Evolutionary conservation across 2,797 vertebrate genomes (phyloP).

Genomic region (Ibycter americanus): DNA sequence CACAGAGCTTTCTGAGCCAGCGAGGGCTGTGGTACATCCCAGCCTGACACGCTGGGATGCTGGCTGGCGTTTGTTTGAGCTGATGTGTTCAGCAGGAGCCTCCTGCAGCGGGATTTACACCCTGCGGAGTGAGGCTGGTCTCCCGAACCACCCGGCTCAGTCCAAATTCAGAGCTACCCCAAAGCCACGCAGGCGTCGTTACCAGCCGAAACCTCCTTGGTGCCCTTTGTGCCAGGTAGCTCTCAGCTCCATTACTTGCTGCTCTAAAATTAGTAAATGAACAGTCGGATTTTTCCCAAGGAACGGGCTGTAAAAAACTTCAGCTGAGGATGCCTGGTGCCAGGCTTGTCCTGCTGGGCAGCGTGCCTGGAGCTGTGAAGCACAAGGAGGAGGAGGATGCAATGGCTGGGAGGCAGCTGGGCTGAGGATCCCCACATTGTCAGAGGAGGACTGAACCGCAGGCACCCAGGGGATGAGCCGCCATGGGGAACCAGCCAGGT

Average conservation of each 20-base stretch:
- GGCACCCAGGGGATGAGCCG: neutral
- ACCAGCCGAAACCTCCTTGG: neutral
- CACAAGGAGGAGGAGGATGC: neutral
- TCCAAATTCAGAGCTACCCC: neutral
- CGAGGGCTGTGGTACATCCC: neutral
- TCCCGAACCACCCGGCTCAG: neutral
- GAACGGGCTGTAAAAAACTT: neutral
- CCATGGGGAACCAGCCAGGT: accelerated
- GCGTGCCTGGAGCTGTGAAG: neutral
- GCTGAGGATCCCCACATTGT: accelerated
- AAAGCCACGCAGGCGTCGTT: accelerated
- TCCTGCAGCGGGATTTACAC: neutral
- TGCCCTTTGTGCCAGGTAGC: slow-evolving; percentile 1
- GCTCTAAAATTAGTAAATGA: slow-evolving; percentile 26
- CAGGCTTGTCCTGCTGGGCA: neutral
- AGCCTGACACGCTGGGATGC: neutral
- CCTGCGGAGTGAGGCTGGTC: neutral
- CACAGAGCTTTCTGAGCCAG: neutral
- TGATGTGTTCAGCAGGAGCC: neutral
- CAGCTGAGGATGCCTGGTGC: neutral
- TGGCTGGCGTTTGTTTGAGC: neutral
- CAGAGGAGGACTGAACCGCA: accelerated
- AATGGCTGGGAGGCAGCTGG: neutral
- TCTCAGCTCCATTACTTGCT: neutral
- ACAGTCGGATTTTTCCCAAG: slow-evolving; percentile 11